A percentile compares a stretch with the other conserved stretches of the same genome.
phyloP scores from a whole-genome alignment of 37 sponge, comb jelly and placozoan genomes.

The Lycopodina hypogea region DNA sequence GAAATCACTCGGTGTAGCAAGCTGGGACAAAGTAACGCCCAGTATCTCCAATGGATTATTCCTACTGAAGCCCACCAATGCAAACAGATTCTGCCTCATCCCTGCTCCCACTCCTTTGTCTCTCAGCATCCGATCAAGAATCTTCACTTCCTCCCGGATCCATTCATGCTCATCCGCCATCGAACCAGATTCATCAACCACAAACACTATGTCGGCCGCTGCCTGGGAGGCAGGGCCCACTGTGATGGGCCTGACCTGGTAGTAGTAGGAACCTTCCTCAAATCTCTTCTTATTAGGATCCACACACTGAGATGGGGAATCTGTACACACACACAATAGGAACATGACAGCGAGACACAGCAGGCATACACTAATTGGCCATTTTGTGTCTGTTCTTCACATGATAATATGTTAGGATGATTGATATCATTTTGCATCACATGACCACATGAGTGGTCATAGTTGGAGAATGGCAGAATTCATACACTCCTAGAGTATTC shows the following conservation, averaged over 20 bases:
- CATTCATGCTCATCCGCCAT: constrained; percentile 67
- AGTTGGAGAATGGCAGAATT: too few relatives aligned
- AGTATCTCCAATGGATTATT: background rate
- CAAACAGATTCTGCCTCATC: constrained; percentile 51
- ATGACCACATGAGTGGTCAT: too few relatives aligned
- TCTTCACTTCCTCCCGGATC: constrained; percentile 32
- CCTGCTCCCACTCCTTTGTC: constrained; percentile 58
- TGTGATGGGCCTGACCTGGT: background rate
- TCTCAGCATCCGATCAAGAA: constrained; percentile 42
- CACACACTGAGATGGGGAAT: constrained; percentile 23
- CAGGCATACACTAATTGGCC: too few relatives aligned
- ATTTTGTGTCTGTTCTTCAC: too few relatives aligned
- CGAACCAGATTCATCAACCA: constrained; percentile 89
- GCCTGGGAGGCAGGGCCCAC: constrained; percentile 27
- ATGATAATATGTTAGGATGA: too few relatives aligned
- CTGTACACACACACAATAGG: constrained; percentile 25
- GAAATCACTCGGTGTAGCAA: constrained; percentile 29
- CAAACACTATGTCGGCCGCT: constrained; percentile 75
- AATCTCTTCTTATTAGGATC: background rate
- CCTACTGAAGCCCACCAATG: constrained; percentile 74
- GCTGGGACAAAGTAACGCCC: constrained; percentile 38
- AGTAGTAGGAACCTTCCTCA: constrained; percentile 33
- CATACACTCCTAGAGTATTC: too few relatives aligned
- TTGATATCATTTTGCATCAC: background rate
- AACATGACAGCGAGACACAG: background rate